Evolutionary conservation across 2,888 invertebrate genomes (phyloP).

Genomic region (Aphodius sticticus): DNA sequence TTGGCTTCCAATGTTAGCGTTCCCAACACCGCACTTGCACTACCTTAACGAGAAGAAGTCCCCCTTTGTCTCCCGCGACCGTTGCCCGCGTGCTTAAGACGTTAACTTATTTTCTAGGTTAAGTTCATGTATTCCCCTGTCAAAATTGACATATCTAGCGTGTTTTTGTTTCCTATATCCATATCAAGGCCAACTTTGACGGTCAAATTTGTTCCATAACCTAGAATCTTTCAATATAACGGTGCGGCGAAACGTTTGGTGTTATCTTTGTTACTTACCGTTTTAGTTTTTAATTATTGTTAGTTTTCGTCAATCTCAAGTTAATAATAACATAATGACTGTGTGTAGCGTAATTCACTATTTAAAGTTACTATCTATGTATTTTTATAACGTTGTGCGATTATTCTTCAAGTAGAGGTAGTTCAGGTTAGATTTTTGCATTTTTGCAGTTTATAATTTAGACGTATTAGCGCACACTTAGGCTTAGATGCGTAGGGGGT

Average conservation of each 20-base stretch:
- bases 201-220: background rate
- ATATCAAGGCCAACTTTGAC: background rate
- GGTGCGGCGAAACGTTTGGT: background rate
- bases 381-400: constrained; percentile 4
- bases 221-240: background rate
- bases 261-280: constrained; percentile 5
- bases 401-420: background rate
- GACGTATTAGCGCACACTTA: constrained; percentile 14
- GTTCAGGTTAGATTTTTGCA: background rate
- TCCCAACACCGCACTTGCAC: background rate
- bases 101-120: too few relatives aligned
- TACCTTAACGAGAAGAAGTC: background rate
- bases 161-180: background rate
- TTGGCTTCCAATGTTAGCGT: background rate
- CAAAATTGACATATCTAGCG: background rate
- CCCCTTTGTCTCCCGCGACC: too few relatives aligned
- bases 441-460: background rate
- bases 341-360: constrained; percentile 13
- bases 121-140: background rate
- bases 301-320: background rate
- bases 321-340: background rate
- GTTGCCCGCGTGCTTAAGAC: too few relatives aligned
- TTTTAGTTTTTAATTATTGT: constrained; percentile 14
- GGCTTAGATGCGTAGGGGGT: background rate
- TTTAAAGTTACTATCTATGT: constrained; percentile 11